Conservation (phyloP, 2,113 vertebrate genomes). For the Eonycteris spelaea region DNA sequence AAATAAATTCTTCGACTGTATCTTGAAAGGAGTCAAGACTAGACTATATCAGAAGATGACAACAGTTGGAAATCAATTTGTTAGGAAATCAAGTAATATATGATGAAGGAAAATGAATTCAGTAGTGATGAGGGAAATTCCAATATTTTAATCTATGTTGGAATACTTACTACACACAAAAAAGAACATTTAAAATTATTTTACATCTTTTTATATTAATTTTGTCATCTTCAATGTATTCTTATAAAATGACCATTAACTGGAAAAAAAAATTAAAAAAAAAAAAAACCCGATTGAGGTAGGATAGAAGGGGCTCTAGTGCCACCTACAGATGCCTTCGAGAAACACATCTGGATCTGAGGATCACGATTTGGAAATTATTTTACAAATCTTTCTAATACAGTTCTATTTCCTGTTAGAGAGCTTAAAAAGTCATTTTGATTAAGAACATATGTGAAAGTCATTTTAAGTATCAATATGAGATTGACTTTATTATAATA, state of each 20-base stretch:
- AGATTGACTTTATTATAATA: background rate
- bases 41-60: background rate
- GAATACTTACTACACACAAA: slow-evolving; percentile 6
- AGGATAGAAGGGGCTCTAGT: background rate
- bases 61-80: background rate
- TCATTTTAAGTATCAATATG: background rate
- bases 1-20: background rate
- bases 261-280: background rate
- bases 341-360: background rate
- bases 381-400: background rate
- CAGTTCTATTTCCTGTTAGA: background rate
- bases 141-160: background rate
- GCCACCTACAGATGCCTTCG: slow-evolving; percentile 10
- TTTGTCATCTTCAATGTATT: background rate
- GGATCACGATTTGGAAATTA: background rate
- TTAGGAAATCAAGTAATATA: background rate
- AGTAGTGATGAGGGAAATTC: background rate
- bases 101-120: background rate
- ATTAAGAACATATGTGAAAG: background rate
- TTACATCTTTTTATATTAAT: background rate
- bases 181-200: background rate
- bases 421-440: slow-evolving; percentile 11
- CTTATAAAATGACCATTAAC: background rate
- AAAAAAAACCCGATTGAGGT: background rate
- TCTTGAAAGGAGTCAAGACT: background rate